Evolutionary conservation across 2,113 vertebrate genomes (phyloP).

Genomic region (Baryphthengus martii): DNA sequence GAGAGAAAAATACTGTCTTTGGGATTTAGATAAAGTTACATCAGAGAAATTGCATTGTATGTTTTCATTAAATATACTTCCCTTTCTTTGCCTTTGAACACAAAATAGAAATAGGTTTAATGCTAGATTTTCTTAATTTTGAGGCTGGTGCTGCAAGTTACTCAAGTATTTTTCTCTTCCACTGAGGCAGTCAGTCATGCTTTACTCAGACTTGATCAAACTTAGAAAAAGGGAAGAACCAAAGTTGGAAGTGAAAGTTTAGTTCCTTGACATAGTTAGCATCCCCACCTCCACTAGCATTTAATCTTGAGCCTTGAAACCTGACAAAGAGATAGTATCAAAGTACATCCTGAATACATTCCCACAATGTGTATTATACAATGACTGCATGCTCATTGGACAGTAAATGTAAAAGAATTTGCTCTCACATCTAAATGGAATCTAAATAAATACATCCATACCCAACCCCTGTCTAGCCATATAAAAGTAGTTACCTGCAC

Average conservation of each 20-base stretch:
- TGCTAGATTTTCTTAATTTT: neutral
- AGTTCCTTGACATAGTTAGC: neutral
- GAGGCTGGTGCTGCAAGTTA: neutral
- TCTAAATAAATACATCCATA: neutral
- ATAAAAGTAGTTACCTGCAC: neutral
- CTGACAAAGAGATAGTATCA: neutral
- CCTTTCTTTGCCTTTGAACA: neutral
- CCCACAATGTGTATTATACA: neutral
- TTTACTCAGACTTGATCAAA: neutral
- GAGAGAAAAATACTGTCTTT: neutral
- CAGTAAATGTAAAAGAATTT: neutral
- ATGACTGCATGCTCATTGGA: neutral
- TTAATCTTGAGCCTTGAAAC: neutral
- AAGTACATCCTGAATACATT: neutral
- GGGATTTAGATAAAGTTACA: neutral
- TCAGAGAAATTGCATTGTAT: neutral
- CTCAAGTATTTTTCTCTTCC: neutral
- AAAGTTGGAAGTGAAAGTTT: neutral
- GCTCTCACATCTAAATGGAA: neutral
- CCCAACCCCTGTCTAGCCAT: neutral
- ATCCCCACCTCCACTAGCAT: neutral
- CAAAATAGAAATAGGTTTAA: neutral
- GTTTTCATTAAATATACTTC: neutral
- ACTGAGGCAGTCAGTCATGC: neutral
- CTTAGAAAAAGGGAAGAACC: neutral